These are phyloP conservation scores for Pelobates cultripes DNA, from an alignment of 2,797 vertebrate species.

Conservation along the genomic window DNA sequence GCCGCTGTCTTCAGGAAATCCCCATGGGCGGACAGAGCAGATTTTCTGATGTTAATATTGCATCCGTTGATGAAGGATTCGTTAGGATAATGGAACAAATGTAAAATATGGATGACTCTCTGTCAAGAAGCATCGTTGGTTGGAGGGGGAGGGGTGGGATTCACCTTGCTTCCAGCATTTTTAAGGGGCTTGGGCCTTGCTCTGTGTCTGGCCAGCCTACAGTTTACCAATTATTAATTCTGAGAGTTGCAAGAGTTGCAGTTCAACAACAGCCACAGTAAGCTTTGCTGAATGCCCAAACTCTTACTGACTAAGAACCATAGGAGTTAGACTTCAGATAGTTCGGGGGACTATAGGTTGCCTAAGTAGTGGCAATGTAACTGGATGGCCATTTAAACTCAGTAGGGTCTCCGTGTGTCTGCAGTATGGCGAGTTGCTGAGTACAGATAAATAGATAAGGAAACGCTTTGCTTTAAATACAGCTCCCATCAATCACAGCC, in stretches of 20 bases:
- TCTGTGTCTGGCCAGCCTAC: background rate
- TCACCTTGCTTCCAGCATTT: slow-evolving; percentile 61
- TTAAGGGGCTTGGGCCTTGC: background rate
- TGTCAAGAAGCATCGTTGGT: slow-evolving; percentile 99
- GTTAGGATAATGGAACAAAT: slow-evolving; percentile 99
- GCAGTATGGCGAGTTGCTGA: no score
- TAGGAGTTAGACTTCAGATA: no score
- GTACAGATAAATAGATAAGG: no score
- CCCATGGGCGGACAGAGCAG: slow-evolving; percentile 99
- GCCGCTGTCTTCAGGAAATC: slow-evolving; percentile 99
- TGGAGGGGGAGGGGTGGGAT: slow-evolving; percentile 80
- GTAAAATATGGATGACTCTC: slow-evolving; percentile 99
- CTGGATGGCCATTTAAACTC: no score
- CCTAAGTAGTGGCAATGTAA: no score
- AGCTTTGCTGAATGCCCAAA: no score
- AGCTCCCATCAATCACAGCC: background rate
- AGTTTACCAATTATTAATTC: background rate
- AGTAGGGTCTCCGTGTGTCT: no score
- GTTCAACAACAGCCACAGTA: background rate
- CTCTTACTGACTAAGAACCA: no score
- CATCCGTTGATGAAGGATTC: slow-evolving; percentile 99
- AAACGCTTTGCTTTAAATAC: background rate
- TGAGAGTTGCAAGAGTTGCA: background rate
- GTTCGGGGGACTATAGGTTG: no score
- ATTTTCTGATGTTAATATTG: slow-evolving; percentile 99